A percentile compares a stretch with the other conserved stretches of the same genome.
Conservation (phyloP, 2,113 vertebrate genomes). For the Phalacrocorax pelagicus region DNA sequence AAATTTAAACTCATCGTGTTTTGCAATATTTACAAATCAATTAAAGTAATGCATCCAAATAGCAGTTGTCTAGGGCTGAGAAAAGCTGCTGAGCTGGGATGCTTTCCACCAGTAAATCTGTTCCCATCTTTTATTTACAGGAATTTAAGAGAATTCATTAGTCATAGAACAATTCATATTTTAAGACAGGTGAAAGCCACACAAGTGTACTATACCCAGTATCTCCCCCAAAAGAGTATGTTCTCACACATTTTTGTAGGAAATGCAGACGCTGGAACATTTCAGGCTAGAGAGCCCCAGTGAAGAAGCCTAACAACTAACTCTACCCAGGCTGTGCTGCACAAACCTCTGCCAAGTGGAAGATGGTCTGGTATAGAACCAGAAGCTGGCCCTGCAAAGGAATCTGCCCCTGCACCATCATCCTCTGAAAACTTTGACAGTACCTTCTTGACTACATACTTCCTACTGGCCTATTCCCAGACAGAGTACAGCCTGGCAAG, state of each 20-base stretch:
- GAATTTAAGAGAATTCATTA: not conserved
- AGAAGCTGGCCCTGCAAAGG: not conserved
- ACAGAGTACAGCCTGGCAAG: not conserved
- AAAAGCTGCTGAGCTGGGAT: not conserved
- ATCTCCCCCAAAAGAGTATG: not conserved
- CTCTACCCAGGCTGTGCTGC: not conserved
- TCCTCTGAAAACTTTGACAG: not conserved
- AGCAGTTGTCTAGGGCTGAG: not conserved
- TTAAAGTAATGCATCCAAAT: not conserved
- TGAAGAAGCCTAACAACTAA: not conserved
- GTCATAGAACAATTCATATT: not conserved
- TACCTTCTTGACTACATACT: not conserved
- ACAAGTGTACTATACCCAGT: not conserved
- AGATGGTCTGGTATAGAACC: not conserved
- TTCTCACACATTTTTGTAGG: not conserved
- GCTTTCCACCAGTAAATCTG: not conserved
- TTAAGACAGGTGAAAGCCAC: not conserved
- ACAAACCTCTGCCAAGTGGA: not conserved
- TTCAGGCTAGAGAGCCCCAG: not conserved
- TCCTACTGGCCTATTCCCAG: not conserved
- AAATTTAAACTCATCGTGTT: slow-evolving; percentile 10
- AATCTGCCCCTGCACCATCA: not conserved
- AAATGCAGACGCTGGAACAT: not conserved
- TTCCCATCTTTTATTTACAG: slow-evolving; percentile 22
- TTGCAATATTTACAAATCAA: slow-evolving; percentile 23